phyloP scores from a whole-genome alignment of 2,797 vertebrate species.

The Sebastes kiyomatsui region DNA sequence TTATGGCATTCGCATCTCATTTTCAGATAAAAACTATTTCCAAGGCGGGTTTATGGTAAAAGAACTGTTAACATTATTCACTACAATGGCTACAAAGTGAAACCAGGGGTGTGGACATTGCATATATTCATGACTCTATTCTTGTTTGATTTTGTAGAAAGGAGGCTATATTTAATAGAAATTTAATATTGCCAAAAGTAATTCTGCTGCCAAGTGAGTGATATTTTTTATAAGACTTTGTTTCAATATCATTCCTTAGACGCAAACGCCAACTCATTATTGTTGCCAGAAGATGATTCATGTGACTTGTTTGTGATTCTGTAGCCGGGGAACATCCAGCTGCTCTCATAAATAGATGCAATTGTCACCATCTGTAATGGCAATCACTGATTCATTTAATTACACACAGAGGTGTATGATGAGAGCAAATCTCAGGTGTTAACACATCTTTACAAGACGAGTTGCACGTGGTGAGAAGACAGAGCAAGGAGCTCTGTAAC shows the following conservation, averaged over 20 bases:
- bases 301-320: conserved; percentile 33
- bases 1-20: neutral
- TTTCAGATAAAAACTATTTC: neutral
- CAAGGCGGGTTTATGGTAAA: neutral
- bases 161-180: conserved; percentile 18
- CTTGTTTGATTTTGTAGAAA: neutral
- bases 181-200: neutral
- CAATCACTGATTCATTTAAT: conserved; percentile 40
- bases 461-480: neutral
- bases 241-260: conserved; percentile 30
- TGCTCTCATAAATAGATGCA: conserved; percentile 44
- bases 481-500: neutral
- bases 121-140: neutral
- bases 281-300: conserved; percentile 43
- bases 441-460: conserved; percentile 18
- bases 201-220: conserved; percentile 17
- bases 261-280: conserved; percentile 25
- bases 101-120: neutral
- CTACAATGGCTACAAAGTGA: neutral
- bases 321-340: conserved; percentile 39
- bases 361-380: conserved; percentile 44
- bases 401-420: conserved; percentile 8
- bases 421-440: conserved; percentile 28
- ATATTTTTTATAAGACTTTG: conserved; percentile 26
- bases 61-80: neutral